Percentiles rank a stretch among this genome's conserved stretches.
Conservation (phyloP, 2,888 invertebrate genomes). For the Drosophila nr. perissopoda region DNA sequence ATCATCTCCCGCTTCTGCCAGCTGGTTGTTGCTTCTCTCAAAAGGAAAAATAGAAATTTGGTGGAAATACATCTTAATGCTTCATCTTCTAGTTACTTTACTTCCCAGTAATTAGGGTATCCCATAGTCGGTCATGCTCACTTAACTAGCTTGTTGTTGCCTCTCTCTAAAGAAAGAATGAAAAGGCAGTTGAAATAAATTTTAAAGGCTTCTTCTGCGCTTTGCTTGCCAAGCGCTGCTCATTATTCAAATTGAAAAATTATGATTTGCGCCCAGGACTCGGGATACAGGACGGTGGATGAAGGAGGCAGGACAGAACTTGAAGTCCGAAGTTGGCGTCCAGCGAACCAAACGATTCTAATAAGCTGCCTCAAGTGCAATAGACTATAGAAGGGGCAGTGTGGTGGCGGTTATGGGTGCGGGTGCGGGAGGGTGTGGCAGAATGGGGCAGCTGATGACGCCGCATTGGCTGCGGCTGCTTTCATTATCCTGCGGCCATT, state of each 20-base stretch:
- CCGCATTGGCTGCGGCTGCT: constrained; percentile 45
- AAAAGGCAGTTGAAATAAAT: constrained; percentile 70
- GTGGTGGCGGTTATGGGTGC: background rate
- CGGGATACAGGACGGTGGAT: constrained; percentile 18
- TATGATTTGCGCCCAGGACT: constrained; percentile 70
- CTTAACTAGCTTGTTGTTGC: background rate
- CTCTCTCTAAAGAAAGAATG: constrained; percentile 14
- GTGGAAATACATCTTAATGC: background rate
- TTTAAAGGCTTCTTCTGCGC: constrained; percentile 69
- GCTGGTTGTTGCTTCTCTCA: background rate
- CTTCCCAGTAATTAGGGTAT: constrained; percentile 20
- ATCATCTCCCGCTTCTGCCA: background rate
- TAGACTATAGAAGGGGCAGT: constrained; percentile 29
- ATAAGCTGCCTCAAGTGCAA: constrained; percentile 77
- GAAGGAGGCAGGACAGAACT: constrained; percentile 31
- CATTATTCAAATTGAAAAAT: constrained; percentile 80
- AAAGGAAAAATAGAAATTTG: background rate
- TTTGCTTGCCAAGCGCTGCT: constrained; percentile 55
- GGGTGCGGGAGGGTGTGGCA: background rate
- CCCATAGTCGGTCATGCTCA: background rate
- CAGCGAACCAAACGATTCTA: constrained; percentile 66
- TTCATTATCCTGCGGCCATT: constrained; percentile 67
- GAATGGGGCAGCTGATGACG: constrained; percentile 43
- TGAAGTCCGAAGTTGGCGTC: constrained; percentile 55
- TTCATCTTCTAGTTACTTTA: background rate